Base-by-base conservation (phyloP, 2,797 vertebrate species). In the Gephyroberyx darwinii region DNA sequence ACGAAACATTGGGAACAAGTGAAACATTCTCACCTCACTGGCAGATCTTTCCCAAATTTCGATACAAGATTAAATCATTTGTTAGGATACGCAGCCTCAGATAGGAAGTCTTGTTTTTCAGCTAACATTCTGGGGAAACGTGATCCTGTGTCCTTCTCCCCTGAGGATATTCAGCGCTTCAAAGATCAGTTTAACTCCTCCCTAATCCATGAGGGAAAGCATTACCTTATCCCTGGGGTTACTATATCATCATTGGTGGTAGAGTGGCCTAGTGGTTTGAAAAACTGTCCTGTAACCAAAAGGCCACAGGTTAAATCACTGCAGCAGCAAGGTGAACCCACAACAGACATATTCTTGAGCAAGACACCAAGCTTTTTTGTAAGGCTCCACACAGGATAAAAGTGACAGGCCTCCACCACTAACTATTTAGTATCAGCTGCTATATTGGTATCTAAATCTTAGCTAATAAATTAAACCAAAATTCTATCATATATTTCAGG, bases 131-230 rank as follows among this genome's bases (percentile, higher is more conserved):
- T 41, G 1, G 67, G 64, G 76, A 73, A 80, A 84, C 43, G 33
- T 65, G 80, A 87, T 84, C 77, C 43, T 17, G 62, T 60, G 63
- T 62, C 8, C 19, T 74, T 64, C 69, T 58, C 57, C 41, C 5
- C 30, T 0, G 50, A 56, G 72, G 65, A 71, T 70, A 77, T 74
- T 68, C 53, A 60, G 54, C 53, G 50, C 64, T 56, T 66, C 72
- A 75, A 74, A 73, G 65, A 84, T 74, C 69, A 77, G 65, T 76
- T 75, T 58, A 75, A 73, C 70, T 64, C 6, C 61, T 31, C 56
- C 73, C 58, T 84, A 77, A 85, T 85, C 70, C 82, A 65, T 65
- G 43, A 30, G 62, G 55, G 68, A 68, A 66, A 58, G 41, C 2
- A 20, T 55, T 50, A 76, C 65, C 56, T 77, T 56, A 70, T 62